Conservation (phyloP, 2,888 invertebrate genomes). For the Drosophila mimetica region DNA sequence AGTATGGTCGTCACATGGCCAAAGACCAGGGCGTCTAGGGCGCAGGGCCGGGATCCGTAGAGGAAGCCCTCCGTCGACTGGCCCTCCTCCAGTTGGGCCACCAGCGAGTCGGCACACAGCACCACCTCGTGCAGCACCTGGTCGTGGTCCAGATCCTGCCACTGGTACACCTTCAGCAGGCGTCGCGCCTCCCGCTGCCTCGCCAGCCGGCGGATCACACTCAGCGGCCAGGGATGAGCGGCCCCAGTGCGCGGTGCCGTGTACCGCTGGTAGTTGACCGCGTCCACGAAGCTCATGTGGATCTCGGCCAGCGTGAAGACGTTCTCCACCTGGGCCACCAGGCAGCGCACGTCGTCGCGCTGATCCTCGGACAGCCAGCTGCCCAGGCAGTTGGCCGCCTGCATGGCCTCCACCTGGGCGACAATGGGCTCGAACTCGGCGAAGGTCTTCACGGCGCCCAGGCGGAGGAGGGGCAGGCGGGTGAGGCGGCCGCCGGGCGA, state of each 20-base stretch:
- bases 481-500: slow-evolving; percentile 91
- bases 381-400: slow-evolving; percentile 87
- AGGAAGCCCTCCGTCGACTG: slow-evolving; percentile 90
- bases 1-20: slow-evolving; percentile 96
- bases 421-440: slow-evolving; percentile 96
- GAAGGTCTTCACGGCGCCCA: slow-evolving; percentile 91
- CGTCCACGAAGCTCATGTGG: slow-evolving; percentile 93
- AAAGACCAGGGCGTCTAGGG: slow-evolving; percentile 96
- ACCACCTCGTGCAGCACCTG: slow-evolving; percentile 89
- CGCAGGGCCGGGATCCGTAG: slow-evolving; percentile 91
- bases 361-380: slow-evolving; percentile 88
- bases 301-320: slow-evolving; percentile 93
- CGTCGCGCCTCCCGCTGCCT: slow-evolving; percentile 89
- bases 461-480: slow-evolving; percentile 94
- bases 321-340: slow-evolving; percentile 93
- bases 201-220: slow-evolving; percentile 90
- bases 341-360: slow-evolving; percentile 94
- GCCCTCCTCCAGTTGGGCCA: slow-evolving; percentile 90
- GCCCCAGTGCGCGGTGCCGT: slow-evolving; percentile 93
- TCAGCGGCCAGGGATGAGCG: slow-evolving; percentile 96
- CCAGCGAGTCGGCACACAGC: slow-evolving; percentile 90
- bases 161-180: slow-evolving; percentile 90
- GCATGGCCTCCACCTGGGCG: slow-evolving; percentile 92
- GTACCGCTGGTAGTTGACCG: slow-evolving; percentile 89
- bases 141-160: slow-evolving; percentile 90